phyloP scores from a whole-genome alignment of 2,888 invertebrate species.

The Orthosia gracilis region DNA sequence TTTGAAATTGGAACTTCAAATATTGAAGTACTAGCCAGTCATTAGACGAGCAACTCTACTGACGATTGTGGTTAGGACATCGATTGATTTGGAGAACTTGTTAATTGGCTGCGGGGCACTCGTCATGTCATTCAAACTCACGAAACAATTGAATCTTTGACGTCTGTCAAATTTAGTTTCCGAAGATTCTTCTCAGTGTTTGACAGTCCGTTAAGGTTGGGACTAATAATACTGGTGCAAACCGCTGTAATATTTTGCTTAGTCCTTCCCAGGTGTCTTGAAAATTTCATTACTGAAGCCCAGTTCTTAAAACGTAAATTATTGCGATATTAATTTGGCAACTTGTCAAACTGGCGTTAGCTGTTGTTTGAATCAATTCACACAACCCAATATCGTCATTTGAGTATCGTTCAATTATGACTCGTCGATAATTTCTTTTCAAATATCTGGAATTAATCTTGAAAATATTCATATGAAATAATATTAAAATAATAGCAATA shows the following conservation, averaged over 20 bases:
- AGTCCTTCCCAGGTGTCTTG: too few relatives aligned
- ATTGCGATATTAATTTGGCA: too few relatives aligned
- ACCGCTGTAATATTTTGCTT: not conserved
- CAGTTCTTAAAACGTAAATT: too few relatives aligned
- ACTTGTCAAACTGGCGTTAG: too few relatives aligned
- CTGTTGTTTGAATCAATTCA: too few relatives aligned
- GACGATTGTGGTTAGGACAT: conserved; percentile 11
- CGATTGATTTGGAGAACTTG: conserved; percentile 27
- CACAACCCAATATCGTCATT: too few relatives aligned
- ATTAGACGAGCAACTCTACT: conserved; percentile 16
- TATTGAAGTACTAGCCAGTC: conserved; percentile 4
- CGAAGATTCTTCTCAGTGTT: conserved; percentile 14
- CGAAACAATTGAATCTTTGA: conserved; percentile 18
- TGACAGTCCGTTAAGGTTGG: conserved; percentile 5
- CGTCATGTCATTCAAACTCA: not conserved
- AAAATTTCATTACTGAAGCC: too few relatives aligned
- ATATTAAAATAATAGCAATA: too few relatives aligned
- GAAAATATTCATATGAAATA: too few relatives aligned
- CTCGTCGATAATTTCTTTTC: too few relatives aligned
- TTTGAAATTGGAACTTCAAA: not conserved
- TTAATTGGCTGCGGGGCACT: conserved; percentile 6
- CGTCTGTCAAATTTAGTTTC: conserved; percentile 39
- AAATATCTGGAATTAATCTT: too few relatives aligned
- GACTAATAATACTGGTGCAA: conserved; percentile 23
- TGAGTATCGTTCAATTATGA: too few relatives aligned